Conservation (phyloP, 2,888 invertebrate genomes). For the Cerceris rybyensis region DNA sequence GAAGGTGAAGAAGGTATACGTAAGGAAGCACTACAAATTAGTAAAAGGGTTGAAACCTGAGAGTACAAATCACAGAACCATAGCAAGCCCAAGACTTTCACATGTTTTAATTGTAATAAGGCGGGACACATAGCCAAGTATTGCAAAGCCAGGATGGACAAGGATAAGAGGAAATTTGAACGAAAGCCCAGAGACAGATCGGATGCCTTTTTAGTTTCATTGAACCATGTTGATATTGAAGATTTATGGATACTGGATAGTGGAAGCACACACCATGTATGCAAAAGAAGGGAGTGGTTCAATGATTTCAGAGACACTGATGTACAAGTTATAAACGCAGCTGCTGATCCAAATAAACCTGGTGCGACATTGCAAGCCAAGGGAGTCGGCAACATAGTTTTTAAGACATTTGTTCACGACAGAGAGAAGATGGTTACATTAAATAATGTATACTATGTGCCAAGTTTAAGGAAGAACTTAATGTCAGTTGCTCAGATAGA, state of each 20-base stretch:
- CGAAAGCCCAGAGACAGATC: background rate
- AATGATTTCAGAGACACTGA: background rate
- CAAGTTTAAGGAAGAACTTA: conserved; percentile 15
- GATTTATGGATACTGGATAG: conserved; percentile 17
- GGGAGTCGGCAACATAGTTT: background rate
- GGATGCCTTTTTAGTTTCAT: background rate
- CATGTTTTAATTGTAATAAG: no score
- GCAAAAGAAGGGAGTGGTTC: conserved; percentile 23
- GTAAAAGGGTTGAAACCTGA: no score
- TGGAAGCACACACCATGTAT: conserved; percentile 9
- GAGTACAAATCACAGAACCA: no score
- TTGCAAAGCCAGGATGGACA: background rate
- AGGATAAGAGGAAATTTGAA: background rate
- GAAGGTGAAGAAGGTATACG: no score
- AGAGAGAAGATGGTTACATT: background rate
- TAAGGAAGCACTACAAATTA: no score
- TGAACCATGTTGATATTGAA: conserved; percentile 2
- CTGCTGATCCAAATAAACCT: conserved; percentile 7
- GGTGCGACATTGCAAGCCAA: conserved; percentile 7
- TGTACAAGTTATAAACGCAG: conserved; percentile 15
- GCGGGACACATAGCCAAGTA: no score
- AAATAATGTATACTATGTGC: conserved; percentile 14
- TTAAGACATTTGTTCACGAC: conserved; percentile 1
- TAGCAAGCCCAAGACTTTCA: no score
- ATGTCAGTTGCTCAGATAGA: conserved; percentile 22